Conservation (phyloP, 2,113 vertebrate genomes). For the Chaetura pelagica region DNA sequence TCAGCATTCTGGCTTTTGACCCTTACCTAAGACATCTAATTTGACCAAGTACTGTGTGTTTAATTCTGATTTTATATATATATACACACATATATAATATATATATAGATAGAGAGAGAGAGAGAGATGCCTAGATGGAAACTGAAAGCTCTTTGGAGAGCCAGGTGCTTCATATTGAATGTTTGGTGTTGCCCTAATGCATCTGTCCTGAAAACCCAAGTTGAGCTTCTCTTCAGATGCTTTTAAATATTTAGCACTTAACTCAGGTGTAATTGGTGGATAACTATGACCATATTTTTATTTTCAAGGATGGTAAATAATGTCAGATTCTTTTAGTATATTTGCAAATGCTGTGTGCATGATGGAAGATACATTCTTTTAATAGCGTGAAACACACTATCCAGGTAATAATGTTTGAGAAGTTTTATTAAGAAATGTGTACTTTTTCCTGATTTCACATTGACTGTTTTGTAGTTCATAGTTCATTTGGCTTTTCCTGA, state of each 20-base stretch:
- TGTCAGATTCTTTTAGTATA: neutral
- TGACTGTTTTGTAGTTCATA: neutral
- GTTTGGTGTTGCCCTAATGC: neutral
- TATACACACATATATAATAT: too few species aligned
- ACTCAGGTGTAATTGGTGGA: rapidly evolving
- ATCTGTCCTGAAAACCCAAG: neutral
- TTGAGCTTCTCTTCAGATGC: neutral
- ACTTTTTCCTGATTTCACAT: neutral
- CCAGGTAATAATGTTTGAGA: neutral
- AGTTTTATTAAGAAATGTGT: neutral
- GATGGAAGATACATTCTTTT: neutral
- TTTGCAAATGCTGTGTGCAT: neutral
- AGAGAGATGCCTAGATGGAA: neutral
- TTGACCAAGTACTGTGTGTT: rapidly evolving
- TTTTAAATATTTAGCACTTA: neutral
- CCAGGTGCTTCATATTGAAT: neutral
- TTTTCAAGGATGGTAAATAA: neutral
- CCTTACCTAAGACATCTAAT: neutral
- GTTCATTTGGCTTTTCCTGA: neutral
- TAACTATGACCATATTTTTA: neutral
- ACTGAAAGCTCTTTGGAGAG: neutral
- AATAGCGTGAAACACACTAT: neutral
- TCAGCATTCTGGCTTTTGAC: neutral
- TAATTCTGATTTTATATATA: neutral
- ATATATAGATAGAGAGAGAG: too few species aligned